These are phyloP conservation scores for Anomalospiza imberbis DNA, from an alignment of 2,797 vertebrate genomes.

Conservation along the genomic window DNA sequence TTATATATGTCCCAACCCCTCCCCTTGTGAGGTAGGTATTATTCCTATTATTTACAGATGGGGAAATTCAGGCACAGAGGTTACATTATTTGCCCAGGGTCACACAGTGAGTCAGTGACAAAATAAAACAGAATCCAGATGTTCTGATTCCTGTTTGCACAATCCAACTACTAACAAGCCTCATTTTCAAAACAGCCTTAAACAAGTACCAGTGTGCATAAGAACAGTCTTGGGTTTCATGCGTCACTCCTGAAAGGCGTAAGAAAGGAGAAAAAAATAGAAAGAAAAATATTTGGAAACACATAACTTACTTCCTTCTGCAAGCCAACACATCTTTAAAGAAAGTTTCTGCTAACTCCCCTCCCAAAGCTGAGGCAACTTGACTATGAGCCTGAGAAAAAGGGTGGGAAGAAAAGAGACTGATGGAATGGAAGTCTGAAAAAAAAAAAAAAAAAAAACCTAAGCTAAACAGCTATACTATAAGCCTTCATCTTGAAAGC, in stretches of 20 bases:
- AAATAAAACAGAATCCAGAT: conserved; percentile 29
- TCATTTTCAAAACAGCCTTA: neutral
- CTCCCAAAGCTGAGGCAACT: conserved; percentile 7
- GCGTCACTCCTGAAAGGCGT: neutral
- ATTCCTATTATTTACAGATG: conserved; percentile 29
- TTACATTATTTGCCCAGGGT: conserved; percentile 47
- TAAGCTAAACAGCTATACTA: neutral
- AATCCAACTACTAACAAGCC: neutral
- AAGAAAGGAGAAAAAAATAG: neutral
- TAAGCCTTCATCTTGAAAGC: neutral
- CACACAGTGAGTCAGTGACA: conserved; percentile 23
- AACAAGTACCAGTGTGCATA: neutral
- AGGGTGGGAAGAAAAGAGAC: neutral
- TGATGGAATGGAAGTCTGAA: neutral
- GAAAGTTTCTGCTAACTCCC: neutral
- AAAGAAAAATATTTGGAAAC: neutral
- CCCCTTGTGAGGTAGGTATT: conserved; percentile 57
- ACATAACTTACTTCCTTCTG: neutral
- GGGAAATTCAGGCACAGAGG: conserved; percentile 56
- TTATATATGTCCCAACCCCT: conserved; percentile 18
- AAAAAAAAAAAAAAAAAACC: neutral
- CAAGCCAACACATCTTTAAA: neutral
- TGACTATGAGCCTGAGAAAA: neutral
- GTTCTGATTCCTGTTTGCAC: neutral
- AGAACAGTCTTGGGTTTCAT: conserved; percentile 11